Base-by-base conservation (phyloP, 2,113 vertebrate species). In the Talpa occidentalis region DNA sequence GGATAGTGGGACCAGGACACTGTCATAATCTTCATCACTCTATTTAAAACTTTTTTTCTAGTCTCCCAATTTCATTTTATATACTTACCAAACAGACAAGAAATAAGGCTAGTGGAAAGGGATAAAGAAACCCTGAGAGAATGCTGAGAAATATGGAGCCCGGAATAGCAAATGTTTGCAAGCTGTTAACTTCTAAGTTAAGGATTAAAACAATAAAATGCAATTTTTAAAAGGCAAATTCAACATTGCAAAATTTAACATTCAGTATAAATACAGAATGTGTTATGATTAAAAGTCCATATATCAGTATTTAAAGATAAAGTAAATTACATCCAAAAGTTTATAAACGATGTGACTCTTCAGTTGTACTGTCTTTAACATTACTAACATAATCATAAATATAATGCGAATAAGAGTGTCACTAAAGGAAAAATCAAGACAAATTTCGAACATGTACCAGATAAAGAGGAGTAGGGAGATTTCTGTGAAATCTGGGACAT, bases 81-180 rank as follows among this genome's bases (percentile, higher is more conserved):
- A 95, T 97, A 99, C 99, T 99, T 98, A 99, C 99, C 99, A 99
- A 98, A 97, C 99, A 99, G 96, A 99, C 99, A 96, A 99, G 98
- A 98, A 99, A 99, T 95, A 99, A 98, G 94, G 99, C 99, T 97
- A 99, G 88, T 0, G 99, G 99, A 94, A 99, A 99, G 56, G 99
- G 99, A 96, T 99, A 99, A 93, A 99, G 99, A 97, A 99, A 99
- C n/a, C 99, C 99, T 88, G 99, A 99, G 94, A 99, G 98, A 97
- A 99, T 99, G 98, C 99, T 99, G 95, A 99, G 99, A 97, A 99
- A 99, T 98, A 99, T 99, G 60, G 99, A 99, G 83, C 99, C 99
- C 54, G 99, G 99, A 94, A 99, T 99, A 54, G 99, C 99, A 98
- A 99, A 99, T 0, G 99, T 99, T 97, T 99, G 99, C 97, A 99